These are phyloP conservation scores for Anagrus nilaparvatae DNA, from an alignment of 1,140 invertebrate species.

Conservation along the genomic window DNA sequence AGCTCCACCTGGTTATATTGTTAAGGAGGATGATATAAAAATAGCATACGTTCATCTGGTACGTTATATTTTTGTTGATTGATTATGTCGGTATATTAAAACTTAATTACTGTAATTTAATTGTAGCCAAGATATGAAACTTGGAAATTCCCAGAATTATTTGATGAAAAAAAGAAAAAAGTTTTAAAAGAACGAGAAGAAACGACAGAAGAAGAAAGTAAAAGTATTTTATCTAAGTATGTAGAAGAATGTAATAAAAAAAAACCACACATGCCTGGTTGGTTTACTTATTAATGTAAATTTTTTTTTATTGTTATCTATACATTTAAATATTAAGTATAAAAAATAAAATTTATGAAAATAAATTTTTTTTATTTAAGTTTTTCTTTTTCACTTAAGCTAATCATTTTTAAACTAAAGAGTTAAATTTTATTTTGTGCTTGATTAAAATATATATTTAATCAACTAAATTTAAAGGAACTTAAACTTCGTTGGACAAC, in stretches of 20 bases:
- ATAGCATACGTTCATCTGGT: slow-evolving; percentile 73
- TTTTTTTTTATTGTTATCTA: too few species aligned
- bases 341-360: too few species aligned
- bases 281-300: slow-evolving; percentile 42
- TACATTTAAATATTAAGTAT: too few species aligned
- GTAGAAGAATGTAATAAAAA: slow-evolving; percentile 39
- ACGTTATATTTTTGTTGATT: slow-evolving; percentile 34
- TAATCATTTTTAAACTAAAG: too few species aligned
- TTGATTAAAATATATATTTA: too few species aligned
- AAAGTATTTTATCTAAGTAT: slow-evolving; percentile 39
- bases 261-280: slow-evolving; percentile 46
- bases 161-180: slow-evolving; percentile 27
- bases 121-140: slow-evolving; percentile 43
- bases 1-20: slow-evolving; percentile 48
- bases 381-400: too few species aligned
- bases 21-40: slow-evolving; percentile 79
- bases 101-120: slow-evolving; percentile 11
- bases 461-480: too few species aligned
- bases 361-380: too few species aligned
- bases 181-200: slow-evolving; percentile 41
- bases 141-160: slow-evolving; percentile 51
- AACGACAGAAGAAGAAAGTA: slow-evolving; percentile 38
- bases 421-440: too few species aligned
- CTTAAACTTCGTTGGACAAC: too few species aligned
- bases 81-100: slow-evolving; percentile 7